Conservation (phyloP, 2,113 vertebrate genomes). For the Vulpes lagopus region DNA sequence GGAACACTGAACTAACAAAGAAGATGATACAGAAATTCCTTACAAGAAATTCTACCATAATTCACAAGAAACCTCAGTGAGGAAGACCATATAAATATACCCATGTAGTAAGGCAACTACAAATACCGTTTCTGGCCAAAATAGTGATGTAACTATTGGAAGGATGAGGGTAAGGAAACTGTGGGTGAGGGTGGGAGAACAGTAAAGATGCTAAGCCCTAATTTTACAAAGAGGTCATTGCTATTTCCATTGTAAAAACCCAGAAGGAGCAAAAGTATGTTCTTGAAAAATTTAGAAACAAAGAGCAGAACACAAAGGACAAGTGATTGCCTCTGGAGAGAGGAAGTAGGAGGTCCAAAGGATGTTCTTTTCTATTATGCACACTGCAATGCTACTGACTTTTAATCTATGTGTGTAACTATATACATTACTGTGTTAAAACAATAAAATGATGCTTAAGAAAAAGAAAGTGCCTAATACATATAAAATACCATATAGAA, state of each 20-base stretch:
- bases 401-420: no score
- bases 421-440: not conserved
- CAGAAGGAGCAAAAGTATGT: not conserved
- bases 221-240: not conserved
- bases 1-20: not conserved
- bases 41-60: not conserved
- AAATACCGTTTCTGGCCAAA: not conserved
- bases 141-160: not conserved
- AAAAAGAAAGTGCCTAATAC: not conserved
- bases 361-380: not conserved
- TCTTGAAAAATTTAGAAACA: not conserved
- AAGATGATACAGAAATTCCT: not conserved
- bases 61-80: not conserved
- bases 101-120: not conserved
- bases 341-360: not conserved
- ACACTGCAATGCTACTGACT: not conserved
- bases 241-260: not conserved
- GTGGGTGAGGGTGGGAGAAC: not conserved
- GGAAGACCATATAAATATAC: not conserved
- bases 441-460: not conserved
- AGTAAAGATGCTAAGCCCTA: not conserved
- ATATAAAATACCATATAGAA: not conserved
- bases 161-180: not conserved
- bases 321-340: not conserved
- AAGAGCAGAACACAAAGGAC: not conserved